phyloP scores from a whole-genome alignment of 1,140 invertebrate species.

The Euura saliciscinereae region DNA sequence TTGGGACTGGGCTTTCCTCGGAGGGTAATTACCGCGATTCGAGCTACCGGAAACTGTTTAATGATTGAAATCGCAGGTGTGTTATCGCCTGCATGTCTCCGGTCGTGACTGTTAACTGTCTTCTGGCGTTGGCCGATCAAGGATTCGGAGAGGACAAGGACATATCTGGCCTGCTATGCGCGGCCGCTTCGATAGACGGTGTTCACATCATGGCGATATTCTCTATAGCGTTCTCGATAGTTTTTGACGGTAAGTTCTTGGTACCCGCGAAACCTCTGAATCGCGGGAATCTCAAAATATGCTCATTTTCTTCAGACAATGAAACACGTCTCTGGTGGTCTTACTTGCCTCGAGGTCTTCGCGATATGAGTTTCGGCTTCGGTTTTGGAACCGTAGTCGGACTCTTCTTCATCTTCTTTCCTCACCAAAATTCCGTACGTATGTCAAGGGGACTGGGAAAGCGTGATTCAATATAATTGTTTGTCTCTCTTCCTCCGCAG shows the following conservation, averaged over 20 bases:
- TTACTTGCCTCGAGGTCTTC: slow-evolving; percentile 41
- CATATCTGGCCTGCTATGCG: slow-evolving; percentile 45
- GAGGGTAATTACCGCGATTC: slow-evolving; percentile 36
- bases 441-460: neutral
- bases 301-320: slow-evolving; percentile 19
- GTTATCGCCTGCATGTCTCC: slow-evolving; percentile 53
- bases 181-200: slow-evolving; percentile 48
- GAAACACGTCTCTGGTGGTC: slow-evolving; percentile 40
- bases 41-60: no score
- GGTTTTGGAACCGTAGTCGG: slow-evolving; percentile 40
- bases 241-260: slow-evolving; percentile 43
- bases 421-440: slow-evolving; percentile 51
- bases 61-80: slow-evolving; percentile 30
- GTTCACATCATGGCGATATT: slow-evolving; percentile 51
- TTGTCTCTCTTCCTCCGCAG: slow-evolving; percentile 26
- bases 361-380: slow-evolving; percentile 45
- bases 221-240: slow-evolving; percentile 39
- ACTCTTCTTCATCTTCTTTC: slow-evolving; percentile 47
- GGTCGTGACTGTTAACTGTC: slow-evolving; percentile 48
- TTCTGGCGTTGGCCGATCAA: slow-evolving; percentile 43
- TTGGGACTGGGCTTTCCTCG: slow-evolving; percentile 50
- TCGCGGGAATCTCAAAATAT: no score
- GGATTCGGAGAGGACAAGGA: slow-evolving; percentile 55
- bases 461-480: slow-evolving; percentile 12
- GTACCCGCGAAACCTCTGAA: neutral